phyloP scores from a whole-genome alignment of 1,140 invertebrate genomes.

The Berghia stephanieae region DNA sequence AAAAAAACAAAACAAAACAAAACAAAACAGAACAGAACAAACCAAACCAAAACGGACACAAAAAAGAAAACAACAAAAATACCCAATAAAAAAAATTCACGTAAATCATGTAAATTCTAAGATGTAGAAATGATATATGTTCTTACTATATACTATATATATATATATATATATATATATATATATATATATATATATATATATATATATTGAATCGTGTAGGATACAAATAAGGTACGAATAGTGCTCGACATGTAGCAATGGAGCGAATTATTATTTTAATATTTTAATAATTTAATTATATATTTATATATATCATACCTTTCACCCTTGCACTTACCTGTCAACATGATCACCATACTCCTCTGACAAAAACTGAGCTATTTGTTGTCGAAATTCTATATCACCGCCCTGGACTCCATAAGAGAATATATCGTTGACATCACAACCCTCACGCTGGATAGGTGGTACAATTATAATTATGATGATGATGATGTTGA shows the following conservation, averaged over 20 bases:
- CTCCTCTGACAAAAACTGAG: neutral
- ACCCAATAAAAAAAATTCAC: too few species aligned
- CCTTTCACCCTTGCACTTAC: neutral
- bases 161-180: constrained; percentile 9
- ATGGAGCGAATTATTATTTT: too few species aligned
- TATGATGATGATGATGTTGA: too few species aligned
- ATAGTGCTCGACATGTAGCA: neutral
- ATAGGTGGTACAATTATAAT: too few species aligned
- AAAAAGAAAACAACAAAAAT: neutral
- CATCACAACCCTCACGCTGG: too few species aligned
- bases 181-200: neutral
- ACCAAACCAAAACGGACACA: neutral
- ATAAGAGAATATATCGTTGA: too few species aligned
- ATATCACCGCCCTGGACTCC: too few species aligned
- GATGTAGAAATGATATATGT: too few species aligned
- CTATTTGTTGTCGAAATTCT: too few species aligned
- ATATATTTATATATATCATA: too few species aligned
- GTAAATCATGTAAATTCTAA: too few species aligned
- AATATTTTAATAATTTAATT: too few species aligned
- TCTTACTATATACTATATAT: neutral
- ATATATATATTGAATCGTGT: neutral
- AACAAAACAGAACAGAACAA: neutral
- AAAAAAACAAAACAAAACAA: neutral
- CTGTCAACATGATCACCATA: neutral
- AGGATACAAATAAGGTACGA: neutral